Base-by-base conservation (phyloP, 1,140 invertebrate species). In the Liolophura sinensis region DNA sequence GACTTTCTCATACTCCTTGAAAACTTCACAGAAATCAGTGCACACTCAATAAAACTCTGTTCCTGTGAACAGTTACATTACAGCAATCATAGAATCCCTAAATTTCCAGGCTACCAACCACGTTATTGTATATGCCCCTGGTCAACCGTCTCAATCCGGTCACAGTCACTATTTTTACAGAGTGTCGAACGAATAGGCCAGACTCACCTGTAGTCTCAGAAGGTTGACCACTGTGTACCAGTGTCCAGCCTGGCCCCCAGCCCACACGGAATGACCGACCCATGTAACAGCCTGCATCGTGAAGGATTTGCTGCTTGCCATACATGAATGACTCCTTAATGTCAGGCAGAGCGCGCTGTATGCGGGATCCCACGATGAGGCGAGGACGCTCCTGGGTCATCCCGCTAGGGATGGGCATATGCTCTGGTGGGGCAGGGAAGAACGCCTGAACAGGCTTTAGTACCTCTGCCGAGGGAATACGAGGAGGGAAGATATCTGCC, bases 191-290 rank as follows among this genome's bases (percentile, higher is more conserved):
- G 9, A 3, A 40, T 40, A 3, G 31, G 31, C 18, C 5, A 4
- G 54, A 24, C 62, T 22, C 22, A 63, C 24, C 31, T 40, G 31
- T 40, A 9, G 3, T 40, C 31, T 40, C 3, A 3, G 31, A 27
- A 4, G 73, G 63, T 22, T n/a, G 56, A 27, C 78, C 82, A 72
- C 64, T 60, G 67, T 82, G 79, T 20, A 88, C 86, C 11, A 94
- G 73, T 0, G 87, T 88, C 68, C 89, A 88, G n/a, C 72, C 86
- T 0, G 89, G 89, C 0, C 89, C 89, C 90, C 93, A 95, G 0
- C 91, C 91, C 0, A 91, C 87, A 73, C 91, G 89, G 66, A 90
- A 91, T 62, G 88, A 88, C 4, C 91, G 86, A 0, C 90, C 89
- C 85, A 88, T 90, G 65, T 85, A 85, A 22, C 78, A 81, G 60